Evolutionary conservation across 2,797 vertebrate species (phyloP), one percentile per base, ranked within the genome.

Genomic region (Labeo calbasu): DNA sequence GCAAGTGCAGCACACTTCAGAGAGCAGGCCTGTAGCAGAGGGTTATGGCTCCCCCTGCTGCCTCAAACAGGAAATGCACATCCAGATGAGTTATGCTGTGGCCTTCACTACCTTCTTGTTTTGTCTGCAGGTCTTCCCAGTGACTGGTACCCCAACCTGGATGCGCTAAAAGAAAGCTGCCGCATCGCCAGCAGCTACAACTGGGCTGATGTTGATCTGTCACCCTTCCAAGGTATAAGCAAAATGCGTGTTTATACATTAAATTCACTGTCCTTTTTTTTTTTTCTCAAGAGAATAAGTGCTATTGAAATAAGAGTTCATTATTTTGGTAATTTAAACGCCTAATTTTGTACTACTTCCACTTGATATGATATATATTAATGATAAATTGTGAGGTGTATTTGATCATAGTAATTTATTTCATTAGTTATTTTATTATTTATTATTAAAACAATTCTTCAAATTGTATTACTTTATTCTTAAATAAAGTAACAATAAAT

Each of bases 151-250:
- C 96, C 96, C 84, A 97, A 97, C 92, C 94, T 98, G 91, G 97
- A 98, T 91, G 96, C 96, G 92, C 95, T 98, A 91, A 97, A 97
- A 93, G 97, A 97, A 94, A 98, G 96, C 94, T 98, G 96, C 94
- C 96, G 97, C 86, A 97, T 97, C 88, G 97, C 97, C 89, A 97
- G 96, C 94, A 97, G 96, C 95, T 96, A 96, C 92, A 98, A 98
- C 94, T 98, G 97, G 97, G 96, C 96, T 80, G 96, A 97, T 87
- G 97, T 98, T 87, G 97, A 98, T 91, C 96, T 98, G 91, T 97
- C 96, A 89, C 97, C 97, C 90, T 98, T 96, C 86, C 97, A 98
- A 97, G 97, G 97, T 97, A 81, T 84, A 79, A 53, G 88, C 89
- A 19, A 25, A 25, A 71, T 21, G 12, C 19, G 21, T 28, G 2